Evolutionary conservation across 2,113 vertebrate species (phyloP), one percentile per base, ranked within the genome.

Genomic region (Gymnarchus niloticus): DNA sequence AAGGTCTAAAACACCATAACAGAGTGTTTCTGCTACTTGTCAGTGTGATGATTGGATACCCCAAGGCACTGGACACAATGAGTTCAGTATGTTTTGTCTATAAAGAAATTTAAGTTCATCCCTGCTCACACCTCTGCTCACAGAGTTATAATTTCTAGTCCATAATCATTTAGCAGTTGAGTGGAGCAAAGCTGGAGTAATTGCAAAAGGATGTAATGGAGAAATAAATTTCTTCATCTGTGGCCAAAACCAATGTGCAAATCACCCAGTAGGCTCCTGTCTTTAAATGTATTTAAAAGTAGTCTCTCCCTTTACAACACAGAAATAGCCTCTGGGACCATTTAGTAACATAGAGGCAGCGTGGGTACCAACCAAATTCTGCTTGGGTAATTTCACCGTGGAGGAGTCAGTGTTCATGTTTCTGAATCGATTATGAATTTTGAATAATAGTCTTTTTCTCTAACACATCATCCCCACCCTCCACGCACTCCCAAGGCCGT

Each of bases 81-180:
- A 82, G 25, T 54, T 56, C 14, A 82, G 12, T 82, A 33, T 49
- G n/a, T 56, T 56, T 82, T 6, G 2, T 33, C 51, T 82, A 54
- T 82, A 82, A 56, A 78, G 73, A 48, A 78, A 82, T 17, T 51
- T 28, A 28, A 82, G 8, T 41, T 14, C 19, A 25, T 82, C 80
- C 51, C 80, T 14, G 25, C 51, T 56, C 51, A 54, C 19, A 17
- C 25, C 59, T n/a, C 25, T 21, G 59, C n/a, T 65, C n/a, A 25
- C 59, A 54, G 14, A 41, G 51, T 33, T 82, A 51, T 56, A 48
- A 17, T 56, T 82, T 82, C 12, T 6, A 56, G 80, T 33, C 51
- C 80, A 82, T 82, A 82, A 56, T 51, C 80, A 82, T 82, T 52
- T 54, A 54, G 49, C 51, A 56, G 80, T 56, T 82, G 51, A 82